Evolutionary conservation across 2,113 vertebrate genomes (phyloP), one percentile per base, ranked within the genome.

Genomic region (Naja naja): DNA sequence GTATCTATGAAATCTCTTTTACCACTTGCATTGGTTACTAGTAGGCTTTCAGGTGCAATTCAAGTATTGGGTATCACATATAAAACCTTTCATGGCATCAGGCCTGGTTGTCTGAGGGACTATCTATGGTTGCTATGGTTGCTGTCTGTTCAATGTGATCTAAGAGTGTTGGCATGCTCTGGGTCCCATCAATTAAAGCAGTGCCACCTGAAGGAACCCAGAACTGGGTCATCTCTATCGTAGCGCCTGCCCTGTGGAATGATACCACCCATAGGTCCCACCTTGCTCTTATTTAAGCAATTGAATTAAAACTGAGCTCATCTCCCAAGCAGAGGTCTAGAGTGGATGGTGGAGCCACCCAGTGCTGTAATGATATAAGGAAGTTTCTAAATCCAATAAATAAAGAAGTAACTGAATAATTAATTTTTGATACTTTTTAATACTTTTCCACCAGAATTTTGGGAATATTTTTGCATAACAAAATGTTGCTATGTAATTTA

Each of bases 371-470:
- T 34, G 64, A n/a, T 69, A 69, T 5, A 4, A 11, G 25, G 58
- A 27, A 64, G 25, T 30, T 64, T 64, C 11, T n/a, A n/a, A 53
- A 27, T 85, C 10, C 47, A 92, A 92, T 25, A 45, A 45, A 74
- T 87, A 30, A 85, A 56, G 34, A 74, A 81, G 25, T 53, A 58
- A 10, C n/a, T n/a, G n/a, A n/a, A n/a, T 20, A 30, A 34, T 88
- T 74, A 88, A 88, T 88, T 92, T 92, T 88, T 92, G 69, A 64
- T 30, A 64, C 58, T 30, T 64, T 64, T 64, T 64, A 64, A 64
- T 30, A 30, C 3, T 64, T 64, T 64, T 64, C 58, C 10, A 64
- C 23, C 8, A 88, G n/a, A 4, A 10, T 43, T 69, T 53, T 16
- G 47, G 60, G 74, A 81, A 30, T 89, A 45, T 14, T 25, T 23